Evolutionary conservation across 1,140 invertebrate genomes (phyloP).

Genomic region (Sycophila sp.): DNA sequence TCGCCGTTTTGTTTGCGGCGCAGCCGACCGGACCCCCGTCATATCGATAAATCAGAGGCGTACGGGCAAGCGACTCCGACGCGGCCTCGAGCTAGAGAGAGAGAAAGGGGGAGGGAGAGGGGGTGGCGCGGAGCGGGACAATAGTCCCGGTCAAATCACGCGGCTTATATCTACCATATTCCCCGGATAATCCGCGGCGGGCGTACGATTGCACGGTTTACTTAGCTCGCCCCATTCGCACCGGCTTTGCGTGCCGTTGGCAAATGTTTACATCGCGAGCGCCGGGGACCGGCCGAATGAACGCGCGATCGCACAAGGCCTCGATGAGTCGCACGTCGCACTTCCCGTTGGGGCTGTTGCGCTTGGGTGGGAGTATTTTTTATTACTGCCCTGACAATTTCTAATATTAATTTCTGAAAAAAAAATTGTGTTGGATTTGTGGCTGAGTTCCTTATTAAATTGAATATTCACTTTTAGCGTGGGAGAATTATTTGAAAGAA

Average conservation of each 20-base stretch:
- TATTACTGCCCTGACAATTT: too few species aligned
- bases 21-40: background rate
- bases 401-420: too few species aligned
- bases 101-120: background rate
- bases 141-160: conserved; percentile 31
- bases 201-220: conserved; percentile 37
- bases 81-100: background rate
- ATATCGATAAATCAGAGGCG: conserved; percentile 31
- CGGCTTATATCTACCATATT: conserved; percentile 40
- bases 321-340: too few species aligned
- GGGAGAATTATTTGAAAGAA: too few species aligned
- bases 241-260: conserved; percentile 46
- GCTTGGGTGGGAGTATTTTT: too few species aligned
- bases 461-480: too few species aligned
- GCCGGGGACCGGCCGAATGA: background rate
- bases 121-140: background rate
- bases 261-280: conserved; percentile 48
- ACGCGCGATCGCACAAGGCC: background rate
- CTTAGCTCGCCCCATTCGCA: conserved; percentile 41
- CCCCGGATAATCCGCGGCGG: conserved; percentile 30
- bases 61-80: too few species aligned
- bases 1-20: conserved; percentile 20
- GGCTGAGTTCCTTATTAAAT: too few species aligned
- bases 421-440: too few species aligned
- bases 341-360: too few species aligned